Evolutionary conservation across 2,888 invertebrate species (phyloP), one percentile per base, ranked within the genome.

Genomic region (Mongoloraphidia duomilia): DNA sequence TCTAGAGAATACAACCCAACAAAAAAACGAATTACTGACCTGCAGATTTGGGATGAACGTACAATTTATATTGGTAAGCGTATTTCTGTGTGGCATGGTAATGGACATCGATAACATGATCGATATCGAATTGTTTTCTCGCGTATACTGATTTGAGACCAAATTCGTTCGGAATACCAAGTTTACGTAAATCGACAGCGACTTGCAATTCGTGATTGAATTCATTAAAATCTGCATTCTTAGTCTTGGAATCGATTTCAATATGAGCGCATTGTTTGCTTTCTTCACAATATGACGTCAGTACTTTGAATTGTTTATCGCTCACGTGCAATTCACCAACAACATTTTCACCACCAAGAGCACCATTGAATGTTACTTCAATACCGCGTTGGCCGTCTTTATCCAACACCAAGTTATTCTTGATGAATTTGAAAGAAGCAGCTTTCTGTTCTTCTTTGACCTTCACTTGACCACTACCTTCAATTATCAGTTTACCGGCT

Each of bases 221-320:
- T 11, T 71, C 65, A 10, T 73, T 69, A 2, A 73, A 63, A 51
- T 71, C 79, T 78, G 58, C 41, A 36, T 8, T 14, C 51, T 26
- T 26, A 6, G 72, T 62, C 59, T 77, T 80, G 34, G 78, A 74
- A 57, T 77, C 73, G n/a, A 81, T 59, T 58, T 86, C 84, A 17
- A 83, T 73, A 59, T 84, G 79, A 0, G 83, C 82, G 60, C 87
- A 87, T 56, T 85, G 81, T 52, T 83, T 82, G 67, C 82, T 84
- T 61, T 84, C 82, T 56, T 86, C 84, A 62, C 87, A 87, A 63
- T 82, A 80, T 10, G 84, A 80, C 54, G 80, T 74, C 11, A 80
- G 77, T 43, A 77, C 71, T 59, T 82, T 79, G 63, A 84, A 78
- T 55, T 84, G 83, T 53, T 82, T 74, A 65, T 83, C 81, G 40